Evolutionary conservation across 2,797 vertebrate species (phyloP).

Genomic region (Scolopax bukidnonensis): DNA sequence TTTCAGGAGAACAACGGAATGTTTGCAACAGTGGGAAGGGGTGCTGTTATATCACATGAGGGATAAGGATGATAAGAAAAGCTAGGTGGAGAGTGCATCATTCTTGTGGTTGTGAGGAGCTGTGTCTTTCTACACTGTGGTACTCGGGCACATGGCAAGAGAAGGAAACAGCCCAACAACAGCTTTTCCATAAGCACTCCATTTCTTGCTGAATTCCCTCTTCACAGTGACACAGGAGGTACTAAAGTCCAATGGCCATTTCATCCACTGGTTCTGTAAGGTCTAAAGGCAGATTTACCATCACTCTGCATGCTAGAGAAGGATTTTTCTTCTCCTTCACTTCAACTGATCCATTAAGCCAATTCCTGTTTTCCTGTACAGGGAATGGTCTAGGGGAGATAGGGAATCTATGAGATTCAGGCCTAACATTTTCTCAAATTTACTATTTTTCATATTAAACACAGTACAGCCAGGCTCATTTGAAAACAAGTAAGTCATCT

Average conservation of each 20-base stretch:
- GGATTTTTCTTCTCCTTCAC: neutral
- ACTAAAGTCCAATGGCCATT: neutral
- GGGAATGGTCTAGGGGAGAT: neutral
- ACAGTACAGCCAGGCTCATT: neutral
- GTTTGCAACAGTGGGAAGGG: neutral
- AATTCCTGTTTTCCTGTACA: neutral
- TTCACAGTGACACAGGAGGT: neutral
- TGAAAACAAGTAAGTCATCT: neutral
- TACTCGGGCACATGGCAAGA: neutral
- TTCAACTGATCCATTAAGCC: neutral
- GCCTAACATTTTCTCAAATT: neutral
- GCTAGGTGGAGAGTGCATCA: fast-evolving
- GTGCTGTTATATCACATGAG: neutral
- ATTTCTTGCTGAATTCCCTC: neutral
- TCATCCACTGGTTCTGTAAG: neutral
- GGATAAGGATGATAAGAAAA: neutral
- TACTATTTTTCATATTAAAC: neutral
- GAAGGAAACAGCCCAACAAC: neutral
- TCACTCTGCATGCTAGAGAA: neutral
- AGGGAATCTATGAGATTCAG: neutral
- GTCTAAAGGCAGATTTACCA: neutral
- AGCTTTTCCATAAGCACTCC: neutral
- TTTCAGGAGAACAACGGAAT: neutral
- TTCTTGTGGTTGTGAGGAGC: fast-evolving
- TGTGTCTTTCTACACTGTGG: fast-evolving